These are phyloP conservation scores for Coreoperca whiteheadi DNA, from an alignment of 2,113 vertebrate species.

Conservation along the genomic window DNA sequence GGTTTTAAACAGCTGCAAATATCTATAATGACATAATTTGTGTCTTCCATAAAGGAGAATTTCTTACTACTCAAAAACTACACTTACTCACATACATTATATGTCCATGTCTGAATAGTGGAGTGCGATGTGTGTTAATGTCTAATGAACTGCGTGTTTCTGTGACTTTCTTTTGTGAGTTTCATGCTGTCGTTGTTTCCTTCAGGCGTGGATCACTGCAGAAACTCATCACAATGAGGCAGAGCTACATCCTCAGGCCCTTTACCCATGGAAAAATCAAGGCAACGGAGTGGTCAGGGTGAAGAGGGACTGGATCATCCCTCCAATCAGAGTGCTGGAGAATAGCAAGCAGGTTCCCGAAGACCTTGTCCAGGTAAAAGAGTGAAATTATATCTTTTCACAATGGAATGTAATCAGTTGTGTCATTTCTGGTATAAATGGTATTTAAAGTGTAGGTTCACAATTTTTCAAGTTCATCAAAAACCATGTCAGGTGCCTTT, in stretches of 20 bases:
- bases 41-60: constrained; percentile 29
- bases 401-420: neutral
- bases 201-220: constrained; percentile 71
- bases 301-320: constrained; percentile 97
- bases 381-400: neutral
- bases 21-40: constrained; percentile 55
- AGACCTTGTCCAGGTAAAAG: constrained; percentile 92
- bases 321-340: constrained; percentile 93
- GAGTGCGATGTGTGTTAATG: neutral
- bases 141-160: neutral
- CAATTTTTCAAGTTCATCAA: neutral
- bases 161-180: neutral
- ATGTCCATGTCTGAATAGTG: neutral
- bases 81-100: constrained; percentile 4
- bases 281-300: constrained; percentile 76
- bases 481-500: neutral
- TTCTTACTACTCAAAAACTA: constrained; percentile 17
- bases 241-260: constrained; percentile 26
- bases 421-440: neutral
- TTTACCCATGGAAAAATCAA: constrained; percentile 82
- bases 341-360: constrained; percentile 94
- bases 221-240: constrained; percentile 30
- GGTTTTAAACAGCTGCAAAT: constrained; percentile 70
- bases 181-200: constrained; percentile 3
- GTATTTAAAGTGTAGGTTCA: neutral